These are phyloP conservation scores for Acanthococcus lagerstroemiae DNA, from an alignment of 2,888 invertebrate genomes.

Conservation along the genomic window DNA sequence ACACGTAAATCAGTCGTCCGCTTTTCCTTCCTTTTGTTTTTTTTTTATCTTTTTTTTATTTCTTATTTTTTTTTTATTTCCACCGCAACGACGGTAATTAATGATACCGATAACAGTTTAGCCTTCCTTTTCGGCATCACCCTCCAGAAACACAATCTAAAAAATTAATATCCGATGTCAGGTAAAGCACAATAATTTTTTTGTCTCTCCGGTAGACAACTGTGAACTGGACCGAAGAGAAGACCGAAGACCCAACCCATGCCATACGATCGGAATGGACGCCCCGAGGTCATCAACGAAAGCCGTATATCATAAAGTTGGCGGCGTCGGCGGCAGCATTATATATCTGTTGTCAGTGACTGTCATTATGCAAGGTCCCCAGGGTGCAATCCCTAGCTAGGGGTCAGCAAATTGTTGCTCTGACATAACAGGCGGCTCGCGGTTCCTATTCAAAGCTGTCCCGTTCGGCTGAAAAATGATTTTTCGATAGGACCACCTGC, in stretches of 20 bases:
- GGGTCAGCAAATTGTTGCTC: conserved; percentile 28
- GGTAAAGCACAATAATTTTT: conserved; percentile 27
- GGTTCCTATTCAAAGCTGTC: conserved; percentile 19
- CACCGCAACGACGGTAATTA: conserved; percentile 4
- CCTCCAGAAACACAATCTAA: conserved; percentile 3
- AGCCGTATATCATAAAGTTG: conserved; percentile 27
- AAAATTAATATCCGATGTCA: conserved; percentile 23
- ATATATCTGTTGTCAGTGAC: conserved; percentile 26
- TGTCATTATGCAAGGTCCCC: conserved; percentile 29
- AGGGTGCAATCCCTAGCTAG: conserved; percentile 24
- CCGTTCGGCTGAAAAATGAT: conserved; percentile 25
- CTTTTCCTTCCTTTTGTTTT: background rate
- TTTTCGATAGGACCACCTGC: conserved; percentile 31
- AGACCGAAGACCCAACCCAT: conserved; percentile 15
- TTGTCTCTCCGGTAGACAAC: conserved; percentile 10
- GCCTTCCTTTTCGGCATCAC: background rate
- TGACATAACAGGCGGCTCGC: conserved; percentile 11
- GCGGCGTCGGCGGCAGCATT: conserved; percentile 27
- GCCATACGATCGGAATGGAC: conserved; percentile 14
- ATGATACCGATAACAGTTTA: conserved; percentile 15
- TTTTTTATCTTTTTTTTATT: background rate
- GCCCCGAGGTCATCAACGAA: conserved; percentile 29
- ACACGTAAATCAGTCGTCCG: background rate
- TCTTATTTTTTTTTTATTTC: background rate
- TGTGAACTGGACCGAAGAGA: conserved; percentile 22